phyloP scores from a whole-genome alignment of 2,113 vertebrate species.

The Glaucidium brasilianum region DNA sequence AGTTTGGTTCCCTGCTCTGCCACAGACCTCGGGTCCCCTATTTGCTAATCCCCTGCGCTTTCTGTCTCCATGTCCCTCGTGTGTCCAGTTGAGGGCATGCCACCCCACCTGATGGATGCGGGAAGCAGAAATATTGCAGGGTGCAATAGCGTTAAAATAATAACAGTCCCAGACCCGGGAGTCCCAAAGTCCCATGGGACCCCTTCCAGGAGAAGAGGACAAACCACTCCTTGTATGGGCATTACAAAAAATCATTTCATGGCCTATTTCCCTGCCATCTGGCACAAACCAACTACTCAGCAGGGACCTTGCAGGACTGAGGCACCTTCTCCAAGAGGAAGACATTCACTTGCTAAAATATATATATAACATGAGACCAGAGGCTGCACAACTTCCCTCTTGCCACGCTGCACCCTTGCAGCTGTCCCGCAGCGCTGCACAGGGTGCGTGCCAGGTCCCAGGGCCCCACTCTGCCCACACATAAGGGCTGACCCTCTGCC shows the following conservation, averaged over 20 bases:
- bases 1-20: background rate
- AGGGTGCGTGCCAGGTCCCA: fast-evolving
- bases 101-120: fast-evolving
- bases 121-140: background rate
- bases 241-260: background rate
- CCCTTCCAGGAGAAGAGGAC: background rate
- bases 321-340: background rate
- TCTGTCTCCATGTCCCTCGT: fast-evolving
- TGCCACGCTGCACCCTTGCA: background rate
- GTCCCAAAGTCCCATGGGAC: fast-evolving
- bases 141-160: background rate
- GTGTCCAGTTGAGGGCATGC: background rate
- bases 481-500: background rate
- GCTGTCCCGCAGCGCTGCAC: fast-evolving
- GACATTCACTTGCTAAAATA: background rate
- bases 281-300: background rate
- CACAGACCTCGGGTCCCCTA: background rate
- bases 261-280: background rate
- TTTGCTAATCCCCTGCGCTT: background rate
- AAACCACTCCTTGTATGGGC: background rate
- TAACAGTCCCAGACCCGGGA: background rate
- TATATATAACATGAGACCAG: fast-evolving
- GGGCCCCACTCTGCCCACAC: fast-evolving
- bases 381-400: background rate
- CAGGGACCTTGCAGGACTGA: background rate